Evolutionary conservation across 2,888 invertebrate species (phyloP).

Genomic region (Mesochorus sp.): DNA sequence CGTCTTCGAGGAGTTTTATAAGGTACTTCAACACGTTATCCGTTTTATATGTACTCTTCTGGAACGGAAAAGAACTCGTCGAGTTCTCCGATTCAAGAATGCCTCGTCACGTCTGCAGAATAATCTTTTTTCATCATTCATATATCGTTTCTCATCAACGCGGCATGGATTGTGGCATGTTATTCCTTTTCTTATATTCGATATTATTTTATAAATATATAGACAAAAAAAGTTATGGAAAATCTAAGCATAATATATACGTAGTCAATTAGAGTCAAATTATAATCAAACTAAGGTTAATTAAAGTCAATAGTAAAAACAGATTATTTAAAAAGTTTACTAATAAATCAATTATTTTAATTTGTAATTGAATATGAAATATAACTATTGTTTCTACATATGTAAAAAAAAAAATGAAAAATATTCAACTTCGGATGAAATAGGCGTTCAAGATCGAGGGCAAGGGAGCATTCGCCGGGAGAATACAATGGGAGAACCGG

Average conservation of each 20-base stretch:
- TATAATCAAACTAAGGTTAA: too few species aligned
- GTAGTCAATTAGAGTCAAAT: too few species aligned
- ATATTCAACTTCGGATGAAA: constrained; percentile 34
- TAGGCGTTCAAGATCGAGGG: constrained; percentile 62
- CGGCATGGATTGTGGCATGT: constrained; percentile 7
- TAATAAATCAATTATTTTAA: too few species aligned
- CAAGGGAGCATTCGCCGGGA: constrained; percentile 64
- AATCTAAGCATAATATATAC: too few species aligned
- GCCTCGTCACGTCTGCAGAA: constrained; percentile 56
- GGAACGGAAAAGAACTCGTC: constrained; percentile 18
- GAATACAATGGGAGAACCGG: constrained; percentile 75
- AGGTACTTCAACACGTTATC: constrained; percentile 17
- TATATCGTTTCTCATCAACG: constrained; percentile 9
- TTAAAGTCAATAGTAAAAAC: too few species aligned
- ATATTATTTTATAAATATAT: too few species aligned
- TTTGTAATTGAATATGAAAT: too few species aligned
- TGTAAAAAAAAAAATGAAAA: background rate
- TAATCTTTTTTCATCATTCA: constrained; percentile 6
- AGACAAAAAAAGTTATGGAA: too few species aligned
- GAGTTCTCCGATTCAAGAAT: constrained; percentile 39
- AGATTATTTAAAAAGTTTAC: too few species aligned
- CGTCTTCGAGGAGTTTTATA: constrained; percentile 28
- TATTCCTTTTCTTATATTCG: too few species aligned
- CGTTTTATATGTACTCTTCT: constrained; percentile 3
- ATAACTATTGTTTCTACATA: background rate